A percentile compares a stretch with the other conserved stretches of the same genome.
phyloP scores from a whole-genome alignment of 2,113 vertebrate species.

The Emydura subglobosa region DNA sequence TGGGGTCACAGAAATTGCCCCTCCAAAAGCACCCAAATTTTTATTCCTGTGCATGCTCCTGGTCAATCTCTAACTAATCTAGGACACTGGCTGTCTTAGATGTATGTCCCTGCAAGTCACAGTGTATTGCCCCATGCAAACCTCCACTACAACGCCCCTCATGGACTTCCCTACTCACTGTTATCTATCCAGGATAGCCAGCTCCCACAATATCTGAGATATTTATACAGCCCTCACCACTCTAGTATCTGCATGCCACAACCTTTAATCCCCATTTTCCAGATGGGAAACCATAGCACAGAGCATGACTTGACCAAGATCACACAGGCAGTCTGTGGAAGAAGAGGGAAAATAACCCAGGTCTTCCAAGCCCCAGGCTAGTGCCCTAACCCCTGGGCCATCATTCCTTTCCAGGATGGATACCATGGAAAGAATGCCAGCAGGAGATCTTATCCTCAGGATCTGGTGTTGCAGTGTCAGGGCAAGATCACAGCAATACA shows the following conservation, averaged over 20 bases:
- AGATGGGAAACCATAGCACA: neutral
- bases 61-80: neutral
- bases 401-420: neutral
- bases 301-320: neutral
- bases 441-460: neutral
- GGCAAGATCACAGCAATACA: neutral
- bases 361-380: neutral
- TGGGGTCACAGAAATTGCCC: too few species aligned
- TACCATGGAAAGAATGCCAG: neutral
- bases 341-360: too few species aligned
- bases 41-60: too few species aligned
- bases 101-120: neutral
- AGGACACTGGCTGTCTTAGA: neutral
- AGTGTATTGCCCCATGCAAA: neutral
- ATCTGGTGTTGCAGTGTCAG: neutral
- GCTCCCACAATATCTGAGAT: neutral
- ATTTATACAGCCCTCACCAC: too few species aligned
- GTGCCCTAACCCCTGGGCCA: too few species aligned
- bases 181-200: neutral
- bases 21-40: too few species aligned
- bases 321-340: neutral
- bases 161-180: neutral
- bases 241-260: neutral
- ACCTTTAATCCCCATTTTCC: neutral
- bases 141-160: too few species aligned